Percentiles rank a stretch among this genome's conserved stretches.
Evolutionary conservation across 2,888 invertebrate genomes (phyloP).

Genomic region (Coleophora deauratella): DNA sequence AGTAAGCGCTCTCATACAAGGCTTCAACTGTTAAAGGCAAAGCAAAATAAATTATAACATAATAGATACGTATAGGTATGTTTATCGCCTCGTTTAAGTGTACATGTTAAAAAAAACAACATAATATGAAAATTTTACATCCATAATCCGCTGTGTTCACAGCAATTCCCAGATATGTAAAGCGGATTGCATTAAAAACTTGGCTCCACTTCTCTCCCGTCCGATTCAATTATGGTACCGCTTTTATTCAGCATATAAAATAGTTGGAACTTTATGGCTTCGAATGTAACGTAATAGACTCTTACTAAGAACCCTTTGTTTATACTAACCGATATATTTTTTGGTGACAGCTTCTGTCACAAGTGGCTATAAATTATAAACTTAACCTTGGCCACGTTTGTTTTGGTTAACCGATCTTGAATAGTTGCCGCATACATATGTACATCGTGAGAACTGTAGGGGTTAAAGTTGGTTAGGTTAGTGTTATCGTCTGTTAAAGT

Average conservation of each 20-base stretch:
- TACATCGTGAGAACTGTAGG: conserved; percentile 55
- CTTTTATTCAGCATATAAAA: conserved; percentile 13
- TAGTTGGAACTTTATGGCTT: not conserved
- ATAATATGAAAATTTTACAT: too few relatives aligned
- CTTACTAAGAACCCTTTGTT: conserved; percentile 44
- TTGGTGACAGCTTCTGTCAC: conserved; percentile 44
- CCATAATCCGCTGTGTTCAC: conserved; percentile 6
- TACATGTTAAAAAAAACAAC: too few relatives aligned
- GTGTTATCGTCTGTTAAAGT: conserved; percentile 6
- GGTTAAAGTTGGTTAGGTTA: conserved; percentile 24
- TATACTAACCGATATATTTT: conserved; percentile 45
- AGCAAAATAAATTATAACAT: too few relatives aligned
- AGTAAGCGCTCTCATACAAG: not conserved
- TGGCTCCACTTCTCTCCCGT: conserved; percentile 25
- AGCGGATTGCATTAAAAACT: conserved; percentile 26
- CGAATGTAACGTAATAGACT: conserved; percentile 1
- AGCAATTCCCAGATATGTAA: conserved; percentile 10
- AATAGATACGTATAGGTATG: too few relatives aligned
- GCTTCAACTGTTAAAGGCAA: not conserved
- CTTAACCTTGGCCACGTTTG: conserved; percentile 65
- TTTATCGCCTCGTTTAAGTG: too few relatives aligned
- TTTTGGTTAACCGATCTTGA: conserved; percentile 43
- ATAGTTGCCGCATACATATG: conserved; percentile 48
- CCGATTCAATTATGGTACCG: conserved; percentile 25
- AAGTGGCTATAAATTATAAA: conserved; percentile 68